A percentile compares a stretch with the other conserved stretches of the same genome.
Evolutionary conservation across 2,797 vertebrate genomes (phyloP).

Genomic region (Threskiornis aethiopicus): DNA sequence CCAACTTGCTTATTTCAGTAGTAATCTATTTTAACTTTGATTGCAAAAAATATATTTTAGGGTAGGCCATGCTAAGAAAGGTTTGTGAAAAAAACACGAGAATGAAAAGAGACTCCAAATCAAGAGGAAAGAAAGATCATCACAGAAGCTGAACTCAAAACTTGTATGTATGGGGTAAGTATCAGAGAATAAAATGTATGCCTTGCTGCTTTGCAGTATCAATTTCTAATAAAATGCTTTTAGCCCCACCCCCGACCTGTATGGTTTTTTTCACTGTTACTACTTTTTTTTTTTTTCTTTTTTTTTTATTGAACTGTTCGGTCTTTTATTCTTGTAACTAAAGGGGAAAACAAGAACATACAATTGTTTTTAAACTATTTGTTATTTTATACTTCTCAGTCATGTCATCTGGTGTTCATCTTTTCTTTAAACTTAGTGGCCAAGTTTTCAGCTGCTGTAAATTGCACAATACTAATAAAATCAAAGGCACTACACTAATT

Average conservation of each 20-base stretch:
- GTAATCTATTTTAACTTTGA: neutral
- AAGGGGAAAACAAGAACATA: neutral
- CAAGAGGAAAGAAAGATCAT: neutral
- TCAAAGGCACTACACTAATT: neutral
- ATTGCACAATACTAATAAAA: neutral
- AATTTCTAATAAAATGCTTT: neutral
- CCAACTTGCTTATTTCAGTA: neutral
- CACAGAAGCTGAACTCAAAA: neutral
- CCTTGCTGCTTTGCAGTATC: neutral
- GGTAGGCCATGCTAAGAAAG: neutral
- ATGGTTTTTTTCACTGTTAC: neutral
- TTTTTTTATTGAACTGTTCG: neutral
- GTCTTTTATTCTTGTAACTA: neutral
- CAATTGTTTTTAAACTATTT: neutral
- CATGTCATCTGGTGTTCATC: neutral
- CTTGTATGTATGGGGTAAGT: neutral
- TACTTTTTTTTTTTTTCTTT: neutral
- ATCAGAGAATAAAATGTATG: neutral
- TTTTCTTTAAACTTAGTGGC: neutral
- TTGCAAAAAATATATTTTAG: neutral
- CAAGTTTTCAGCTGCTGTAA: neutral
- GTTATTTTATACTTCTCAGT: neutral
- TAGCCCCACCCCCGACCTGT: accelerated
- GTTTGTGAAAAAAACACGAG: neutral
- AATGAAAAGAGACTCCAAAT: neutral